These are phyloP conservation scores for Hydraecia micacea DNA, from an alignment of 2,888 invertebrate species.

Conservation along the genomic window DNA sequence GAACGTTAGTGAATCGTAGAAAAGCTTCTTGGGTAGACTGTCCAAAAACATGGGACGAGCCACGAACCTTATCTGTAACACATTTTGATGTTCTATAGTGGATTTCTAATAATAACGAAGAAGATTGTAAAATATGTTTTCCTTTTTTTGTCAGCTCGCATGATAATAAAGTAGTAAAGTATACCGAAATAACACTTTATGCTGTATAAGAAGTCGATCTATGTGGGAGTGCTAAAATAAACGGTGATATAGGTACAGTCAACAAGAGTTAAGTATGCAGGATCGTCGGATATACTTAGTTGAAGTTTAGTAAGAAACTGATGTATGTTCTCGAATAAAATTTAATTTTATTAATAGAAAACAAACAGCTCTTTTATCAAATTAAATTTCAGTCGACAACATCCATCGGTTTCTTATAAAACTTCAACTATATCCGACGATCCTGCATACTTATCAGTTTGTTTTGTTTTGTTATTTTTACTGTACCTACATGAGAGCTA, in stretches of 20 bases:
- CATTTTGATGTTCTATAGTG: slow-evolving; percentile 1
- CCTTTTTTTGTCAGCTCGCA: not conserved
- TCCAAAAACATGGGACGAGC: slow-evolving; percentile 95
- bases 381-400: too few species aligned
- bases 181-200: not conserved
- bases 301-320: too few species aligned
- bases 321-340: too few species aligned
- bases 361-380: too few species aligned
- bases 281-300: too few species aligned
- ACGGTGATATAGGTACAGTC: not conserved
- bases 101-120: not conserved
- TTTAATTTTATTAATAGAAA: too few species aligned
- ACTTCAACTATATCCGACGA: too few species aligned
- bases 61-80: slow-evolving; percentile 93
- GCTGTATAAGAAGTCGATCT: not conserved
- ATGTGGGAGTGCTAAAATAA: not conserved
- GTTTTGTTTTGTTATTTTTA: too few species aligned
- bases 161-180: not conserved
- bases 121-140: not conserved
- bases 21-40: slow-evolving; percentile 91
- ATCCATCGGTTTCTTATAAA: too few species aligned
- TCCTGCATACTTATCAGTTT: too few species aligned
- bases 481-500: too few species aligned
- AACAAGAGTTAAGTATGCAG: too few species aligned
- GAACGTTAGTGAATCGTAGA: slow-evolving; percentile 96